Percentiles rank a stretch among this genome's conserved stretches.
phyloP scores from a whole-genome alignment of 2,888 invertebrate genomes.

The Athrips mouffetella region DNA sequence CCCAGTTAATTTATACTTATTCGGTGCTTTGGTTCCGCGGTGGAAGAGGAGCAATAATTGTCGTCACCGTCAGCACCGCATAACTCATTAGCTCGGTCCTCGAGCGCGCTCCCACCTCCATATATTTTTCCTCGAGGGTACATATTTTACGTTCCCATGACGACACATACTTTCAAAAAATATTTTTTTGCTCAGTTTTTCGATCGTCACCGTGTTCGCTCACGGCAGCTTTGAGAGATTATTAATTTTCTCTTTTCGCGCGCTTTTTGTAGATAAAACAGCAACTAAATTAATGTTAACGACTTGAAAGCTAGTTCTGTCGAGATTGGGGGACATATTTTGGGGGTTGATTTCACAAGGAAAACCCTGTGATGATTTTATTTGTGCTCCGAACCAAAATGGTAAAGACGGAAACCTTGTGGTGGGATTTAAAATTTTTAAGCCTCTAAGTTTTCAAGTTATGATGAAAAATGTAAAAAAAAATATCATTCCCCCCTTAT shows the following conservation, averaged over 20 bases:
- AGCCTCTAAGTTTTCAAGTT: no score
- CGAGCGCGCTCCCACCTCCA: slow-evolving; percentile 24
- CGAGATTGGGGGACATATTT: no score
- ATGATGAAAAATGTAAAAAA: no score
- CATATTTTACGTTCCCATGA: slow-evolving; percentile 37
- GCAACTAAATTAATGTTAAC: slow-evolving; percentile 4
- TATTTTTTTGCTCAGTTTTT: slow-evolving; percentile 28
- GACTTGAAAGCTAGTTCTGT: no score
- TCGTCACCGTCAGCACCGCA: slow-evolving; percentile 11
- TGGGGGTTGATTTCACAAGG: no score
- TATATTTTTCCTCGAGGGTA: slow-evolving; percentile 36
- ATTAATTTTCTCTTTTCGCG: slow-evolving; percentile 7
- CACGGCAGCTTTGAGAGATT: neutral
- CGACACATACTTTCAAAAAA: slow-evolving; percentile 27
- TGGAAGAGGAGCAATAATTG: slow-evolving; percentile 10
- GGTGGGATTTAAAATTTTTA: no score
- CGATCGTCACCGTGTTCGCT: slow-evolving; percentile 28
- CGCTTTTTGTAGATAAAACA: slow-evolving; percentile 4
- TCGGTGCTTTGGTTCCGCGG: neutral
- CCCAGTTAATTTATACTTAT: slow-evolving; percentile 3
- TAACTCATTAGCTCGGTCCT: slow-evolving; percentile 9
- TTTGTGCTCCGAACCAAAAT: no score
- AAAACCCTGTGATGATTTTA: no score
- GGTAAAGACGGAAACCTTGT: no score
- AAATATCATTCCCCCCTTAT: no score